Base-by-base conservation (phyloP, 2,113 vertebrate species). In the Prunella himalayana region DNA sequence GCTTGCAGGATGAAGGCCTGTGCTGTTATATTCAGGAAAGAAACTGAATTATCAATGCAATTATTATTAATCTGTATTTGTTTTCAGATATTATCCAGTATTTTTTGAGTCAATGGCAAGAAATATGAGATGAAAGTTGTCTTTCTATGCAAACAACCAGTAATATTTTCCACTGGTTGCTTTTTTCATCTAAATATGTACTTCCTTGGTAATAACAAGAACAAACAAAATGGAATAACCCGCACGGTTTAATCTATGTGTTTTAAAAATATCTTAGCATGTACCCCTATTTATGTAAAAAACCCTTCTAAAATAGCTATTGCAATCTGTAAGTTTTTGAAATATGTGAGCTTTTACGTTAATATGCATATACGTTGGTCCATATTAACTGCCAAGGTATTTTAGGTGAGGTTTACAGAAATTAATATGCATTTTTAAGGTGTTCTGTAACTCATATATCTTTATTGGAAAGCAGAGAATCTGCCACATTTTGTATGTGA, bases 211-310 rank as follows among this genome's bases (percentile, higher is more conserved):
- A 82, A 24, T 35, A 84, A 79, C 33, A 69, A 70, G 28, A 75
- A 23, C 24, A 41, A 66, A 86, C 17, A 91, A 82, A 94, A 82
- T 61, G 2, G 22, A 80, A 45, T 54, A 73, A 77, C 30, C 16
- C 21, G 30, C 35, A 56, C 0, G 1, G 15, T 68, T 88, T 91
- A 75, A 88, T 79, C 28, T 56, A 21, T 39, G 30, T 64, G 8
- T 31, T 83, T 89, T 94, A 33, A 65, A 91, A 95, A 97, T 96
- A 94, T 94, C 72, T 91, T 92, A 82, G 66, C 59, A 88, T 94
- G 94, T 94, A 93, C 60, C 70, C 87, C 94, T 94, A 94, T 96
- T 97, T 97, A 91, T 95, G 53, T 91, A 63, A 50, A 89, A 94
- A 15, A 41, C 9, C 1, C 7, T 6, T 5, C 64, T 64, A 76